These are phyloP conservation scores for Trilocha varians DNA, from an alignment of 2,888 invertebrate genomes.

Conservation along the genomic window DNA sequence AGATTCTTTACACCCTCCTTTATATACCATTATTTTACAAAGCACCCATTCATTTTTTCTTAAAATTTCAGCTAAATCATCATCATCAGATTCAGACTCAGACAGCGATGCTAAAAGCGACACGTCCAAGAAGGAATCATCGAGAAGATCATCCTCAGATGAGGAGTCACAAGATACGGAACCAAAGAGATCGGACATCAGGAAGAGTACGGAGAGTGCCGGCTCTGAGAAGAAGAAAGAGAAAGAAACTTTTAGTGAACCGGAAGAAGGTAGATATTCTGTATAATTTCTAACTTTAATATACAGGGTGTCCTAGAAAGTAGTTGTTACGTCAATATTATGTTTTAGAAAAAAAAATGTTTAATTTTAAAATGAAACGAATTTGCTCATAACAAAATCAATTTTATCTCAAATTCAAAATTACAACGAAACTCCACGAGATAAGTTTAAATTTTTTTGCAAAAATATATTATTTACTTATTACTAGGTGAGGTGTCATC, in stretches of 20 bases:
- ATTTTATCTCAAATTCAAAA: no score
- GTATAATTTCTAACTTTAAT: neutral
- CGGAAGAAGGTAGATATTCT: conserved; percentile 79
- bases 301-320: no score
- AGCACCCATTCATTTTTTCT: no score
- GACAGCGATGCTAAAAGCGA: conserved; percentile 53
- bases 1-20: no score
- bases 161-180: conserved; percentile 33
- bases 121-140: conserved; percentile 42
- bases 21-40: no score
- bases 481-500: conserved; percentile 85
- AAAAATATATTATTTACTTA: no score
- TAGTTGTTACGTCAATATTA: no score
- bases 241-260: conserved; percentile 78
- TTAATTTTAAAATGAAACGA: no score
- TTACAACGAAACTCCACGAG: no score
- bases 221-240: conserved; percentile 60
- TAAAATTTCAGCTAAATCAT: conserved; percentile 46
- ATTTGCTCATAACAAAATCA: no score
- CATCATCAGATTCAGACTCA: conserved; percentile 69
- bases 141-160: conserved; percentile 30
- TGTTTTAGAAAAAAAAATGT: no score
- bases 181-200: conserved; percentile 44
- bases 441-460: no score
- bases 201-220: conserved; percentile 56